These are phyloP conservation scores for Drosophila parvula DNA, from an alignment of 1,140 invertebrate species.

Conservation along the genomic window DNA sequence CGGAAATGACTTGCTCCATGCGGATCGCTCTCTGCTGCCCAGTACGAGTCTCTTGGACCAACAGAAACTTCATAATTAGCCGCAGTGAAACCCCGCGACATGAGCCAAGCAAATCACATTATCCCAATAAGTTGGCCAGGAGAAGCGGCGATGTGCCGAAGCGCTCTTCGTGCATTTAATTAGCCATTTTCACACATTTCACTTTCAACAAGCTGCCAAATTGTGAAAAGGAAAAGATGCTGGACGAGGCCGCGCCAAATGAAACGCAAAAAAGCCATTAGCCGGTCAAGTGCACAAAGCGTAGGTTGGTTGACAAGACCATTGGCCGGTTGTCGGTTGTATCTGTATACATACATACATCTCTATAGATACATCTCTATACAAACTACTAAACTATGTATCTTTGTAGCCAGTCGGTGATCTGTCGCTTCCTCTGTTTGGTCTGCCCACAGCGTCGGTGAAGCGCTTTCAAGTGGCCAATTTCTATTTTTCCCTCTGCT, in stretches of 20 bases:
- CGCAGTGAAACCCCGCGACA: constrained; percentile 42
- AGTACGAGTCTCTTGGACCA: constrained; percentile 22
- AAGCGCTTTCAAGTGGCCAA: constrained; percentile 70
- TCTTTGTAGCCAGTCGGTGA: constrained; percentile 33
- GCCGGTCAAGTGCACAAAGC: constrained; percentile 68
- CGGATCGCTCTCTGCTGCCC: constrained; percentile 5
- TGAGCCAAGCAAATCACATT: constrained; percentile 51
- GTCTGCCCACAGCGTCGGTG: constrained; percentile 46
- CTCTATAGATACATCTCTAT: background rate
- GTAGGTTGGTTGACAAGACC: constrained; percentile 73
- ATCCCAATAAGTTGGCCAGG: constrained; percentile 28
- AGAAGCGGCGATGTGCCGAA: constrained; percentile 1
- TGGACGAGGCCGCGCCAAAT: constrained; percentile 43
- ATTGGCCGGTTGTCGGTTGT: background rate
- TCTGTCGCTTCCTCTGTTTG: constrained; percentile 43
- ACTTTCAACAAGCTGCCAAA: constrained; percentile 81
- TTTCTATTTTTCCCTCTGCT: constrained; percentile 58
- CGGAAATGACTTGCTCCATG: constrained; percentile 59
- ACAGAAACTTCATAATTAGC: constrained; percentile 64
- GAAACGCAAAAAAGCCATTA: constrained; percentile 81
- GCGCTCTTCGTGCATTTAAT: constrained; percentile 71
- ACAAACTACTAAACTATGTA: constrained; percentile 31
- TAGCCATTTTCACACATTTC: constrained; percentile 81
- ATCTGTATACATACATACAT: constrained; percentile 32
- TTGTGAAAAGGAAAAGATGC: constrained; percentile 60